These are phyloP conservation scores for Polia nebulosa DNA, from an alignment of 2,888 invertebrate species.

Conservation along the genomic window DNA sequence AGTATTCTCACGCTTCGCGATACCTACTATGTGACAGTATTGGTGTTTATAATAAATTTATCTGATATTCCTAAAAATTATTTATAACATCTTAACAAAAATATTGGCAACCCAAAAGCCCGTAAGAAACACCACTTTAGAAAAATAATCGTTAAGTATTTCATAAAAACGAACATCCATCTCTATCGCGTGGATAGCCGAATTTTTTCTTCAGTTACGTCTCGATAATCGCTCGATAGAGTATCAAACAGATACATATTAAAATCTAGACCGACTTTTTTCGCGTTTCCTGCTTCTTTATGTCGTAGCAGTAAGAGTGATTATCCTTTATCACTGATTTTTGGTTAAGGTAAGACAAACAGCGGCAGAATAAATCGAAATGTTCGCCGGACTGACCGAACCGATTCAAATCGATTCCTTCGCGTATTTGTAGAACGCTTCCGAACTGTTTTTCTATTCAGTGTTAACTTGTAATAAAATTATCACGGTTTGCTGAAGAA, in stretches of 20 bases:
- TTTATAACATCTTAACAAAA: not conserved
- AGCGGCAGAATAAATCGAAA: slow-evolving; percentile 36
- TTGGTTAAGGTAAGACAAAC: slow-evolving; percentile 6
- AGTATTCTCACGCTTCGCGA: not conserved
- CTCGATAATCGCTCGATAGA: slow-evolving; percentile 43
- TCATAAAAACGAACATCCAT: slow-evolving; percentile 12
- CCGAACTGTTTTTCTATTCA: slow-evolving; percentile 52
- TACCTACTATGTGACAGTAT: not conserved
- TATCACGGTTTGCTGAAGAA: slow-evolving; percentile 38
- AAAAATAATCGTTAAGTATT: not conserved
- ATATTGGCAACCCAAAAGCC: not conserved
- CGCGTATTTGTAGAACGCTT: slow-evolving; percentile 51
- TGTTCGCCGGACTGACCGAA: slow-evolving; percentile 14
- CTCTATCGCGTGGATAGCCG: slow-evolving; percentile 12
- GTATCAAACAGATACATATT: slow-evolving; percentile 50
- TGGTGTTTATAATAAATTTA: not conserved
- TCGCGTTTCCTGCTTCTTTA: not conserved
- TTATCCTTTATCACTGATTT: not conserved
- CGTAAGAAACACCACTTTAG: not conserved
- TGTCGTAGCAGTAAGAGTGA: not conserved
- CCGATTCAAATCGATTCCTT: slow-evolving; percentile 29
- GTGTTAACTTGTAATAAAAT: slow-evolving; percentile 48
- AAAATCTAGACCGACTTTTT: slow-evolving; percentile 44
- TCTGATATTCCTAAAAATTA: too few relatives aligned
- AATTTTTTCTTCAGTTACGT: slow-evolving; percentile 38